Conservation (phyloP, 2,113 vertebrate species). For the Henicopernis longicauda region DNA sequence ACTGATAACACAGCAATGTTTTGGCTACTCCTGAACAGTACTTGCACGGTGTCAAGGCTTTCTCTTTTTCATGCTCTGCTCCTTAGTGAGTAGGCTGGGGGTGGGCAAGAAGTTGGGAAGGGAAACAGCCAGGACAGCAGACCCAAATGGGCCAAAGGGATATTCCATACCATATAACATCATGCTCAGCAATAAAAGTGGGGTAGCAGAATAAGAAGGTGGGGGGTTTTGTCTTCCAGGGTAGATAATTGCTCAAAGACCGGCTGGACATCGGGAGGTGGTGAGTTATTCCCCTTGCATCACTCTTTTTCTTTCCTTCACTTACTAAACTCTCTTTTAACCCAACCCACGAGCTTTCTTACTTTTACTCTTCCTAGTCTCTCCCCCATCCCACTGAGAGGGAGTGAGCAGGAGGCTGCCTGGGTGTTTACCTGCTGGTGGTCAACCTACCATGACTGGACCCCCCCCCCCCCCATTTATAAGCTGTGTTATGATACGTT, state of each 20-base stretch:
- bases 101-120: background rate
- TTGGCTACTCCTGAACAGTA: background rate
- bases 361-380: background rate
- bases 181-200: background rate
- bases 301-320: background rate
- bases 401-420: background rate
- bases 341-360: background rate
- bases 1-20: background rate
- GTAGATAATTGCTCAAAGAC: background rate
- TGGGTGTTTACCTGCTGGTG: background rate
- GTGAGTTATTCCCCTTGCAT: background rate
- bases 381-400: accelerated
- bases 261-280: background rate
- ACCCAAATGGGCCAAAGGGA: background rate
- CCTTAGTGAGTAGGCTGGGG: background rate
- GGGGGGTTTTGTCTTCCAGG: background rate
- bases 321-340: background rate
- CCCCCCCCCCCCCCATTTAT: background rate
- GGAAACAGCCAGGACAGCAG: background rate
- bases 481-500: too few species aligned
- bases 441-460: background rate
- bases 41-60: background rate
- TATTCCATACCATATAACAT: background rate
- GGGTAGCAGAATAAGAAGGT: background rate
- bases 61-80: background rate